A percentile compares a stretch with the other conserved stretches of the same genome.
Conservation (phyloP, 2,113 vertebrate genomes). For the Empidonax alnorum region DNA sequence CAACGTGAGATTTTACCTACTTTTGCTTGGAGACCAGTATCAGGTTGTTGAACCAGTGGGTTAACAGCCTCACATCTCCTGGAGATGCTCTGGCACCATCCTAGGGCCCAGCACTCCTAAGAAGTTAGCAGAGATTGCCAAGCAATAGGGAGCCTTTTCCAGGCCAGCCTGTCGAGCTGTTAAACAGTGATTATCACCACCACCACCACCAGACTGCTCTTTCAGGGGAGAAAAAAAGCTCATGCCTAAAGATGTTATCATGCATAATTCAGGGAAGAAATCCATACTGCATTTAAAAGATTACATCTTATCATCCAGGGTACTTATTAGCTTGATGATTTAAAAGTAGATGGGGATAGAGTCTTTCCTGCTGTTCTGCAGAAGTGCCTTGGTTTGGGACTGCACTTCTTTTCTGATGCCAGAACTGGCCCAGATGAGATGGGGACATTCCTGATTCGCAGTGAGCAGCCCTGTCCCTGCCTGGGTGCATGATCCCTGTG, state of each 20-base stretch:
- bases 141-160: not conserved
- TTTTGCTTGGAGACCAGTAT: not conserved
- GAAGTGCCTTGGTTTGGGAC: not conserved
- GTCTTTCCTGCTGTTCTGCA: not conserved
- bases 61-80: not conserved
- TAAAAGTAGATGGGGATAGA: slow-evolving; percentile 14
- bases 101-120: not conserved
- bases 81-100: not conserved
- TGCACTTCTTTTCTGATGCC: not conserved
- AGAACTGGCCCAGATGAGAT: not conserved
- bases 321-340: slow-evolving; percentile 65
- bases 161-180: not conserved
- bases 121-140: not conserved
- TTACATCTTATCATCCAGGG: slow-evolving; percentile 66
- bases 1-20: fast-evolving
- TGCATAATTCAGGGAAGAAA: slow-evolving; percentile 65
- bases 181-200: not conserved
- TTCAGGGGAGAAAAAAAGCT: not conserved
- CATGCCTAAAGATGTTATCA: slow-evolving; percentile 53
- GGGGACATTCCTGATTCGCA: fast-evolving
- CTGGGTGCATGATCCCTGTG: fast-evolving
- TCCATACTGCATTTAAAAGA: slow-evolving; percentile 72
- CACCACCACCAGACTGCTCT: not conserved
- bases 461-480: not conserved
- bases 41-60: not conserved